These are phyloP conservation scores for Oscheius sp. DNA, from an alignment of 2,888 invertebrate genomes.

Conservation along the genomic window DNA sequence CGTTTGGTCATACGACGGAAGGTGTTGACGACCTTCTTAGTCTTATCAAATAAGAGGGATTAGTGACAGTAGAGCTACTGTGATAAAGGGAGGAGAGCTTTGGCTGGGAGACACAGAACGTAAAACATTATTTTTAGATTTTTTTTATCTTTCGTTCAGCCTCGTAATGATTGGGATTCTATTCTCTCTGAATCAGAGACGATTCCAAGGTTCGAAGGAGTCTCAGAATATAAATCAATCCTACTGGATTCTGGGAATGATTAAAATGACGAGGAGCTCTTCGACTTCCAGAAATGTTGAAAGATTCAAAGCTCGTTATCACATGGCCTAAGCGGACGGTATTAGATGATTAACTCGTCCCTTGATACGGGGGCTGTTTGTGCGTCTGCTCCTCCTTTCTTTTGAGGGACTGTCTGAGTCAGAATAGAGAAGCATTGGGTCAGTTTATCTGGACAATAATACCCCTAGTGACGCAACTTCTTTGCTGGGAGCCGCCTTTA, in stretches of 20 bases:
- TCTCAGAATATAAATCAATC: background rate
- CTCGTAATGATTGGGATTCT: background rate
- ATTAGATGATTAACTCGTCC: no score
- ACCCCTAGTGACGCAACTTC: slow-evolving; percentile 16
- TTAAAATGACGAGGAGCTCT: no score
- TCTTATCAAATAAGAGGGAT: slow-evolving; percentile 18
- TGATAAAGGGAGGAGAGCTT: slow-evolving; percentile 24
- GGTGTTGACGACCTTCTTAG: slow-evolving; percentile 24
- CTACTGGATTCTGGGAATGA: background rate
- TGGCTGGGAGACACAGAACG: background rate
- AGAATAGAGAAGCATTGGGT: no score
- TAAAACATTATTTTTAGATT: background rate
- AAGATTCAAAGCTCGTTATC: no score
- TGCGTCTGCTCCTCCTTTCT: no score
- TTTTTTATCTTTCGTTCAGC: background rate
- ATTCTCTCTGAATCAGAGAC: background rate
- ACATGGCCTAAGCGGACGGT: no score
- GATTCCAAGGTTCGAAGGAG: background rate
- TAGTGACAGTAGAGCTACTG: slow-evolving; percentile 25
- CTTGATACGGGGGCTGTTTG: no score
- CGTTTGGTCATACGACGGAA: background rate
- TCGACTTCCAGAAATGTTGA: no score
- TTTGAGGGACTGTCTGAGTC: no score
- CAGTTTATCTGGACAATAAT: slow-evolving; percentile 25
- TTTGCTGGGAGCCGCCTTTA: slow-evolving; percentile 25